These are phyloP conservation scores for Parazoanthus darwini DNA, from an alignment of 92 coral and sea anemone species.

Conservation along the genomic window DNA sequence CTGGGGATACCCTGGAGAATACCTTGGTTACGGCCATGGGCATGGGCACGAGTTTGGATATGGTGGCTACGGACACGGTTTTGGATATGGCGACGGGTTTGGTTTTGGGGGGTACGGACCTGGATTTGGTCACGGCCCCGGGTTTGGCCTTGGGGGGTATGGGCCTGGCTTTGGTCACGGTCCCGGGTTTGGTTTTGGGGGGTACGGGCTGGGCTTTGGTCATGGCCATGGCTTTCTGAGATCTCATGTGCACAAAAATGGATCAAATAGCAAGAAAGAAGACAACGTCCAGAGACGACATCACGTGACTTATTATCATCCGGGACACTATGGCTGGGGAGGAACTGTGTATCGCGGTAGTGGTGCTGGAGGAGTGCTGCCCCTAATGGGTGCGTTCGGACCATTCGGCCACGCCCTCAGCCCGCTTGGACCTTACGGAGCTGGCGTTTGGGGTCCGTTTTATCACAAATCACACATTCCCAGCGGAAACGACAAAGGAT, in stretches of 20 bases:
- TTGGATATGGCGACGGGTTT: background rate
- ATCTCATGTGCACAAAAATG: conserved; percentile 36
- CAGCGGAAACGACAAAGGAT: background rate
- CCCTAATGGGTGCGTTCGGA: conserved; percentile 53
- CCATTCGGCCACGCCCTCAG: conserved; percentile 55
- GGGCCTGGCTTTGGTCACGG: conserved; percentile 49
- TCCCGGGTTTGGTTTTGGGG: conserved; percentile 49
- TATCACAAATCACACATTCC: conserved; percentile 34
- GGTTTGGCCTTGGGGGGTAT: conserved; percentile 44
- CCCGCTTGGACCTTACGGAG: conserved; percentile 46
- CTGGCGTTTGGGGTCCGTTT: conserved; percentile 28
- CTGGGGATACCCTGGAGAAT: conserved; percentile 32
- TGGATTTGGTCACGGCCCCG: conserved; percentile 46
- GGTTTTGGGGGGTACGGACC: conserved; percentile 28
- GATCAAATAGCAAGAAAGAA: conserved; percentile 20
- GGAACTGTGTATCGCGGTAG: conserved; percentile 65
- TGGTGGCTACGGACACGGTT: conserved; percentile 18
- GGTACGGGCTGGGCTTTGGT: conserved; percentile 42
- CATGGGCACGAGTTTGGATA: conserved; percentile 8
- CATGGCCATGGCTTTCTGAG: conserved; percentile 52
- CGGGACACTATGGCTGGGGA: conserved; percentile 91
- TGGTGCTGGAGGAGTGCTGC: conserved; percentile 62
- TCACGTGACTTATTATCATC: conserved; percentile 67
- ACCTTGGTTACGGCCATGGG: conserved; percentile 23
- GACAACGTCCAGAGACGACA: conserved; percentile 52